A percentile compares a stretch with the other conserved stretches of the same genome.
phyloP scores from a whole-genome alignment of 2,797 vertebrate genomes.

The Luscinia megarhynchos region DNA sequence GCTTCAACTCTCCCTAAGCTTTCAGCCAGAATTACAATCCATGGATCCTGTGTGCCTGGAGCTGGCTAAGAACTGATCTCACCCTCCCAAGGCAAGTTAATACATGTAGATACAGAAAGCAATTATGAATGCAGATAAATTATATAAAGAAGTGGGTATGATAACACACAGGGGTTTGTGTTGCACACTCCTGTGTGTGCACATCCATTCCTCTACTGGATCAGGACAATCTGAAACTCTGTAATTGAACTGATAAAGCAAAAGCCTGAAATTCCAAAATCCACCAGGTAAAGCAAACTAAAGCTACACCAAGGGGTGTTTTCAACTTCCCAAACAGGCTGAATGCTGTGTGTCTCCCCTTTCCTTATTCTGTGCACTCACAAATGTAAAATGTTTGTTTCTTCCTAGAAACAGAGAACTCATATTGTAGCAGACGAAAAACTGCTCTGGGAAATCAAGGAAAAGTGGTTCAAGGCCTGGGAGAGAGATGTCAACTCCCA shows the following conservation, averaged over 20 bases:
- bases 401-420: neutral
- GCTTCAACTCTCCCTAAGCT: neutral
- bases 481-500: neutral
- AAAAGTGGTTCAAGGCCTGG: fast-evolving
- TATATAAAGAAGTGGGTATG: fast-evolving
- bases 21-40: neutral
- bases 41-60: neutral
- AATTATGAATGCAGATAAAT: neutral
- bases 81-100: too few relatives aligned
- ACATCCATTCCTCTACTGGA: neutral
- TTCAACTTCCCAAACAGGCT: neutral
- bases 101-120: fast-evolving
- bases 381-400: neutral
- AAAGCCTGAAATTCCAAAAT: neutral
- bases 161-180: neutral
- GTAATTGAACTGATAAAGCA: neutral
- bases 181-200: neutral
- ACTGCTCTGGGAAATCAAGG: neutral
- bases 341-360: neutral
- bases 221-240: neutral
- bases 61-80: neutral
- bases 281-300: neutral
- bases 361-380: neutral
- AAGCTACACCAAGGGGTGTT: neutral
- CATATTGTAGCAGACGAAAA: neutral